Evolutionary conservation across 2,797 vertebrate genomes (phyloP), one percentile per base, ranked within the genome.

Genomic region (Simalia tracyae): DNA sequence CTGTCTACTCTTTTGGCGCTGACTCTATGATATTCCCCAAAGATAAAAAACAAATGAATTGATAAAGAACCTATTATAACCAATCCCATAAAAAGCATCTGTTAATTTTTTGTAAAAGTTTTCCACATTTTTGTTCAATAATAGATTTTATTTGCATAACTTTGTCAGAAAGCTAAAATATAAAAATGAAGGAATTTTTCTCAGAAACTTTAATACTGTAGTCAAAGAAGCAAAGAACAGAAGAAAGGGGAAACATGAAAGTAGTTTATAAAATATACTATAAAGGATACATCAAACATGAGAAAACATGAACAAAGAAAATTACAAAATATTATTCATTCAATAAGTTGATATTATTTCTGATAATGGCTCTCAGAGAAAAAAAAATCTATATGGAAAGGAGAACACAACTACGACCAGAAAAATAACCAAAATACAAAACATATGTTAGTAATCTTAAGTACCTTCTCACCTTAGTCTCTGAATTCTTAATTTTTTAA

Each of bases 341-440:
- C 42, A 60, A 31, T 50, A 3, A 1, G 31, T 8, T 50, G 31
- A 50, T 31, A 2, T 11, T 54, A 8, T 46, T 56, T 76, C 14
- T 28, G 24, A 9, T 66, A 85, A 3, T 28, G 22, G 42, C 19
- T 22, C n/a, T n/a, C 42, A 54, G 81, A 14, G n/a, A 57, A 91
- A 72, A 19, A 28, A 26, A 5, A 4, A 31, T 76, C 56, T 91
- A 10, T 81, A 86, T 81, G 54, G 42, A 60, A 26, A 90, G 84
- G 87, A 14, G 72, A 42, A 76, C 88, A 93, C 90, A 87, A 95
- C 93, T 26, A 92, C 93, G 96, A 68, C 59, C n/a, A 3, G 0
- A 93, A 92, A 76, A 5, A 1, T 61, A 87, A 84, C 6, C 24
- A 28, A 36, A 76, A 46, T 14, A 0, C 50, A 59, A 36, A 76